A percentile compares a stretch with the other conserved stretches of the same genome.
Conservation (phyloP, 1,140 invertebrate genomes). For the Platyscapa corneri region DNA sequence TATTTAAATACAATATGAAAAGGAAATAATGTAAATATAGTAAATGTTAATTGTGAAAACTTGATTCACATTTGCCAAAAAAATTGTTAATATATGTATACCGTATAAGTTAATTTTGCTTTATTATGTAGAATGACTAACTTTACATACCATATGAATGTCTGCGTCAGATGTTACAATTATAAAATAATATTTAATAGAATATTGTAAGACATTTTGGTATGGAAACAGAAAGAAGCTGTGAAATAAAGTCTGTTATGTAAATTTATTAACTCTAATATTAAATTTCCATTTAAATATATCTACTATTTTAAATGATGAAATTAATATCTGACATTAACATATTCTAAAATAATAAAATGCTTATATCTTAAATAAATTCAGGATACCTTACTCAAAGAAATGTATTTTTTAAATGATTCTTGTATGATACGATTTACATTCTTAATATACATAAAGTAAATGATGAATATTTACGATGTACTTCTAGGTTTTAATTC, state of each 20-base stretch:
- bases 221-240: constrained; percentile 51
- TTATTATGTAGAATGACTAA: constrained; percentile 46
- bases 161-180: constrained; percentile 45
- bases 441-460: constrained; percentile 35
- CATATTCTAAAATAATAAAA: constrained; percentile 15
- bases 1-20: constrained; percentile 25
- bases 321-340: neutral
- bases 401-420: constrained; percentile 18
- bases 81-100: constrained; percentile 51
- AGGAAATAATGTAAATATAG: constrained; percentile 37
- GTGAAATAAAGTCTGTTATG: constrained; percentile 54
- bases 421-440: constrained; percentile 13
- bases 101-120: constrained; percentile 44
- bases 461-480: constrained; percentile 56
- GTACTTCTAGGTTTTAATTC: constrained; percentile 89
- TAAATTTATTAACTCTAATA: constrained; percentile 40
- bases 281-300: constrained; percentile 10
- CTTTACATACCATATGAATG: constrained; percentile 50
- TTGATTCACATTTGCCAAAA: constrained; percentile 52
- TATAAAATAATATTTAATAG: constrained; percentile 50
- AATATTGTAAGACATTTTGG: constrained; percentile 49
- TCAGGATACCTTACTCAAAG: constrained; percentile 4
- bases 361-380: neutral
- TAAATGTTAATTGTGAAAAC: constrained; percentile 48
- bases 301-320: neutral